Conservation (phyloP, 2,113 vertebrate species). For the Hystrix brachyura region DNA sequence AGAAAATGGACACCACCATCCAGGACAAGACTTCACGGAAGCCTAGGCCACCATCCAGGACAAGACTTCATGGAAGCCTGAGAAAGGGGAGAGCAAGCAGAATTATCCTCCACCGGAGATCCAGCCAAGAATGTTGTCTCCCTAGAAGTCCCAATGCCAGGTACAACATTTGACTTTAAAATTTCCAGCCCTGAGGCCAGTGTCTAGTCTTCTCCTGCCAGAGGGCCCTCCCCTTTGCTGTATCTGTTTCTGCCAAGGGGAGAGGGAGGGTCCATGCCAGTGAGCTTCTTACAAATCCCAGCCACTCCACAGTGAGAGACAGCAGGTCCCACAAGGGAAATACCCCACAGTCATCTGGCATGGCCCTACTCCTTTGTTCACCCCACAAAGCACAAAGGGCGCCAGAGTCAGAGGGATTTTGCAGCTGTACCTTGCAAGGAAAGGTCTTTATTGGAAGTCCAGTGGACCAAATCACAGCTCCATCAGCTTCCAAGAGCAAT, state of each 20-base stretch:
- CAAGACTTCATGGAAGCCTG: not conserved
- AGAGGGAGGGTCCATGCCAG: not conserved
- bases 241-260: not conserved
- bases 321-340: too few species aligned
- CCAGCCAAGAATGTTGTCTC: not conserved
- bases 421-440: not conserved
- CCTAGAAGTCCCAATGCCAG: not conserved
- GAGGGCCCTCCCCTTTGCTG: rapidly evolving
- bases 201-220: not conserved
- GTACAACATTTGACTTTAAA: not conserved
- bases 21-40: not conserved
- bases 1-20: not conserved
- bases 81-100: not conserved
- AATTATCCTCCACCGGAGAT: not conserved
- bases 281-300: not conserved
- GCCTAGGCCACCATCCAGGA: not conserved
- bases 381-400: not conserved
- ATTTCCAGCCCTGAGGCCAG: not conserved
- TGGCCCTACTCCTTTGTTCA: not conserved
- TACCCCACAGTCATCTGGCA: not conserved
- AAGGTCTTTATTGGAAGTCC: not conserved
- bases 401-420: too few species aligned
- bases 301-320: not conserved
- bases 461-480: not conserved
- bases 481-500: not conserved